Evolutionary conservation across 2,113 vertebrate genomes (phyloP).

Genomic region (Vidua macroura): DNA sequence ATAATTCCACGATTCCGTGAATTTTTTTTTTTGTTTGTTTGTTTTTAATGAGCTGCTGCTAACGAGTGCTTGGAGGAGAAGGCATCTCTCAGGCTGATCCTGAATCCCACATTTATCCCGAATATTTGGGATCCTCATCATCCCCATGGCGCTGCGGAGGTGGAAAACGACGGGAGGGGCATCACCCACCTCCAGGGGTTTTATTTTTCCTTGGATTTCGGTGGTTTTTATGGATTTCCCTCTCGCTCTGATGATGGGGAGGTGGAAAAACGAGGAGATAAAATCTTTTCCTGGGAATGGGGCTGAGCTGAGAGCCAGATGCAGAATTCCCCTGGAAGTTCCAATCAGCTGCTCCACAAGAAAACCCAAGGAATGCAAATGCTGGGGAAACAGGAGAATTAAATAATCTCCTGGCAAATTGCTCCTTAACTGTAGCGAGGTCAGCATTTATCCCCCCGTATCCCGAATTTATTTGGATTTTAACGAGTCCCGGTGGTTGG

Average conservation of each 20-base stretch:
- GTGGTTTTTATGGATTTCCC: background rate
- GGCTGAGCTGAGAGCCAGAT: background rate
- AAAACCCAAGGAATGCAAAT: background rate
- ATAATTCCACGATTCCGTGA: background rate
- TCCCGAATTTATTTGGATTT: background rate
- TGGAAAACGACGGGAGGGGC: background rate
- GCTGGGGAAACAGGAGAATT: background rate
- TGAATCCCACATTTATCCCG: background rate
- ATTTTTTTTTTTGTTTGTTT: background rate
- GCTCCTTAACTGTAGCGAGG: background rate
- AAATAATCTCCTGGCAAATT: background rate
- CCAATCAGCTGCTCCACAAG: background rate
- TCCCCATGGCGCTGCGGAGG: background rate
- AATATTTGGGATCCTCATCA: background rate
- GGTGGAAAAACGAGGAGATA: background rate
- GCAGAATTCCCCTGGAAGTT: background rate
- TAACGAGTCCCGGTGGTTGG: background rate
- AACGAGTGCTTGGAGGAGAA: background rate
- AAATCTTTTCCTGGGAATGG: background rate
- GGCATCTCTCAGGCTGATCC: background rate
- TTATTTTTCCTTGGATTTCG: rapidly evolving
- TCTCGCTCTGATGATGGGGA: background rate
- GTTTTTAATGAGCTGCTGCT: background rate
- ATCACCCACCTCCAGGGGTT: rapidly evolving
- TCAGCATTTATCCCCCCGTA: background rate